Evolutionary conservation across 2,113 vertebrate species (phyloP).

Genomic region (Procapra przewalskii): DNA sequence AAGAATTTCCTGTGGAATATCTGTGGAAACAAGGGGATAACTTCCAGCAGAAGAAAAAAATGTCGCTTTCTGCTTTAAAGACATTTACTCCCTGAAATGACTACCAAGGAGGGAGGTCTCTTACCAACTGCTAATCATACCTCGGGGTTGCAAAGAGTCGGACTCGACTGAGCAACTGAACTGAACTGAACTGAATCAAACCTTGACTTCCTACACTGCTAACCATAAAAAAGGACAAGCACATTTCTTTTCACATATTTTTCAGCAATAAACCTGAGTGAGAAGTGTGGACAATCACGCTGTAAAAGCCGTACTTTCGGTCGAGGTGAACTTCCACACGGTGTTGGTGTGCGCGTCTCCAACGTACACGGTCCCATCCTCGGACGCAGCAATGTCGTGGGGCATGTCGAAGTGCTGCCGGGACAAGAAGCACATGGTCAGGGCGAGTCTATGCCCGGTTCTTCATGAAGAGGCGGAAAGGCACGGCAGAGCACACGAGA

Average conservation of each 20-base stretch:
- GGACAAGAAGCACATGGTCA: neutral
- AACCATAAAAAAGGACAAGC: neutral
- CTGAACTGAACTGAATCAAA: neutral
- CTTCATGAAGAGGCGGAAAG: neutral
- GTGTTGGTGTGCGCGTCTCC: slow-evolving; percentile 85
- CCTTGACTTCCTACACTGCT: neutral
- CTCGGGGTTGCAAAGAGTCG: neutral
- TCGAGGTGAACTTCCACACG: slow-evolving; percentile 89
- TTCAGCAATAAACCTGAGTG: neutral
- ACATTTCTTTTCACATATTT: neutral
- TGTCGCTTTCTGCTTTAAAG: neutral
- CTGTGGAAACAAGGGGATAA: slow-evolving; percentile 41
- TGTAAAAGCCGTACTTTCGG: slow-evolving; percentile 86
- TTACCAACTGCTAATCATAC: neutral
- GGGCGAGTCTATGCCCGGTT: neutral
- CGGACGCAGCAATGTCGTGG: slow-evolving; percentile 88
- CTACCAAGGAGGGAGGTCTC: neutral
- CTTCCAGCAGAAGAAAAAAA: neutral
- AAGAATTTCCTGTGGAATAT: slow-evolving; percentile 53
- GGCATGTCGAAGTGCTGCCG: slow-evolving; percentile 92
- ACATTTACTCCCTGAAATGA: neutral
- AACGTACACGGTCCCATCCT: slow-evolving; percentile 86
- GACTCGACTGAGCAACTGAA: neutral
- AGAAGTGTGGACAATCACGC: neutral
- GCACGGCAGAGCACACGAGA: neutral